Percentiles rank a stretch among this genome's conserved stretches.
Evolutionary conservation across 2,113 vertebrate genomes (phyloP).

Genomic region (Myotis brandtii): DNA sequence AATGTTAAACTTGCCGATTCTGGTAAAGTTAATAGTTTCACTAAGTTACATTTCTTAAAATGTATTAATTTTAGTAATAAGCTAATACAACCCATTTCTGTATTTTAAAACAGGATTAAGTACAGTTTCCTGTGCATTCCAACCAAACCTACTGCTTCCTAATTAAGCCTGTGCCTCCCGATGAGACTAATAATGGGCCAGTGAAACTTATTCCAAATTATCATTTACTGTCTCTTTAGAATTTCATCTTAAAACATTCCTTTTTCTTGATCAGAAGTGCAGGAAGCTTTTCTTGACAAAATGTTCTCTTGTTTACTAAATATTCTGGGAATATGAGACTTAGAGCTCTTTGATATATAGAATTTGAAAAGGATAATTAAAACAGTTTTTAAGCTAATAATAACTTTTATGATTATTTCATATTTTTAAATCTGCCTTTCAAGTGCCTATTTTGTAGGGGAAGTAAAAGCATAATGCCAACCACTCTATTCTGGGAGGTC

Average conservation of each 20-base stretch:
- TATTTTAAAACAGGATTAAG: slow-evolving; percentile 11
- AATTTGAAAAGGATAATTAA: slow-evolving; percentile 31
- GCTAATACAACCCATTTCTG: not conserved
- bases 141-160: not conserved
- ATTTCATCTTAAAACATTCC: not conserved
- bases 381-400: not conserved
- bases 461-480: not conserved
- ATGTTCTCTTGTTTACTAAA: not conserved
- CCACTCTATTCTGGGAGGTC: not conserved
- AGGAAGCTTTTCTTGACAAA: not conserved
- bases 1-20: not conserved
- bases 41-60: not conserved
- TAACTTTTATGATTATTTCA: not conserved
- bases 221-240: not conserved
- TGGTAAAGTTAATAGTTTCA: not conserved
- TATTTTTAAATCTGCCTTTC: slow-evolving; percentile 16
- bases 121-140: not conserved
- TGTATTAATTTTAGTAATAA: not conserved
- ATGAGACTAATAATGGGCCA: not conserved
- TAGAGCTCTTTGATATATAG: not conserved
- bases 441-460: not conserved
- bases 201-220: not conserved
- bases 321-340: not conserved
- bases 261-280: not conserved
- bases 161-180: not conserved